phyloP scores from a whole-genome alignment of 2,888 invertebrate genomes.

The Hydrotaea cyrtoneurina region DNA sequence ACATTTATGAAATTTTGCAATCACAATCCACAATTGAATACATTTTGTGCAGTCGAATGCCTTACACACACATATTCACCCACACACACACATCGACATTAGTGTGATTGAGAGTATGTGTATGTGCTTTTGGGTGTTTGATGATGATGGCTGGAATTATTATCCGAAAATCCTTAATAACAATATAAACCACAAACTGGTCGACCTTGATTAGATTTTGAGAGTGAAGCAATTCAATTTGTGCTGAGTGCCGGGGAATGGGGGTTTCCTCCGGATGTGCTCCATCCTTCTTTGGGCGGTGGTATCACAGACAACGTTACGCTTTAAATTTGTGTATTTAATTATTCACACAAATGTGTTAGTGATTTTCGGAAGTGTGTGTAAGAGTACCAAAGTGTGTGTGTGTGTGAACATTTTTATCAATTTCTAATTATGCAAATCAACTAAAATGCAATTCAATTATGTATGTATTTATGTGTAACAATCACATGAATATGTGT shows the following conservation, averaged over 20 bases:
- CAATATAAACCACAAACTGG: conserved; percentile 25
- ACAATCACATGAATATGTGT: background rate
- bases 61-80: background rate
- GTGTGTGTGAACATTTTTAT: conserved; percentile 65
- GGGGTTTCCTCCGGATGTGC: background rate
- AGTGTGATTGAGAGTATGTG: background rate
- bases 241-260: background rate
- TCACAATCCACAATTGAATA: conserved; percentile 5
- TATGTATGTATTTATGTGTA: conserved; percentile 62
- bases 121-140: background rate
- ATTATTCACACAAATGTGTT: background rate
- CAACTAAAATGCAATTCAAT: conserved; percentile 74
- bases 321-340: conserved; percentile 13
- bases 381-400: conserved; percentile 17
- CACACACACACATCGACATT: background rate
- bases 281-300: background rate
- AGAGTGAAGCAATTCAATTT: background rate
- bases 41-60: background rate
- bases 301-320: background rate
- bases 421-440: conserved; percentile 75
- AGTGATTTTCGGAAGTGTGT: background rate
- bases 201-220: conserved; percentile 29
- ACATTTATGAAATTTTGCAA: conserved; percentile 2
- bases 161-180: conserved; percentile 24
- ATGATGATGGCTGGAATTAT: conserved; percentile 1